Conservation (phyloP, 2,888 invertebrate genomes). For the Diarsia dahlii region DNA sequence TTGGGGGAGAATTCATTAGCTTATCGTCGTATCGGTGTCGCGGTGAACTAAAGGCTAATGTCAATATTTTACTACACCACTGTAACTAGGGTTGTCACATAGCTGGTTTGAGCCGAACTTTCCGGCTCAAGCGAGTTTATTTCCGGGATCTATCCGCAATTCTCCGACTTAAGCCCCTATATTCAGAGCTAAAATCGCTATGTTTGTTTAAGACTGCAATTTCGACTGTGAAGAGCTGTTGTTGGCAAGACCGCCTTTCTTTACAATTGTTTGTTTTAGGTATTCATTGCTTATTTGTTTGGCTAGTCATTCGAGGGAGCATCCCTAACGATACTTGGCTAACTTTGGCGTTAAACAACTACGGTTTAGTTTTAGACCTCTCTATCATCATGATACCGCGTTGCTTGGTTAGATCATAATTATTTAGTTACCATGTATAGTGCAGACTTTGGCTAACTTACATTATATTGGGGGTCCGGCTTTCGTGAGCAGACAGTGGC, state of each 20-base stretch:
- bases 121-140: constrained; percentile 30
- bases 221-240: constrained; percentile 51
- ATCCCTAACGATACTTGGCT: constrained; percentile 56
- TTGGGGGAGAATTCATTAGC: constrained; percentile 77
- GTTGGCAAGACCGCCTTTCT: constrained; percentile 36
- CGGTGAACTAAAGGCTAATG: constrained; percentile 72
- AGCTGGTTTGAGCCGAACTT: constrained; percentile 34
- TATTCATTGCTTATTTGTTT: constrained; percentile 2
- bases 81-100: constrained; percentile 57
- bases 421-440: constrained; percentile 29
- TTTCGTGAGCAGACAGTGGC: neutral
- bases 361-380: constrained; percentile 57
- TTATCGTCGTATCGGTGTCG: constrained; percentile 74
- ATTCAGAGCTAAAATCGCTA: constrained; percentile 43
- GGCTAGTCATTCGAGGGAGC: constrained; percentile 11
- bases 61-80: constrained; percentile 77
- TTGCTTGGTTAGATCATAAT: constrained; percentile 34
- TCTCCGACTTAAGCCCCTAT: constrained; percentile 33
- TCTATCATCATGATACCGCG: constrained; percentile 36
- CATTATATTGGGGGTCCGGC: constrained; percentile 6
- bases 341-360: constrained; percentile 70
- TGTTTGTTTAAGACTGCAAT: constrained; percentile 60
- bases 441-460: constrained; percentile 12
- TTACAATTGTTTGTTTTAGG: constrained; percentile 37
- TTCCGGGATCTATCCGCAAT: constrained; percentile 47